phyloP scores from a whole-genome alignment of 2,797 vertebrate genomes.

The Pipistrellus pipistrellus region DNA sequence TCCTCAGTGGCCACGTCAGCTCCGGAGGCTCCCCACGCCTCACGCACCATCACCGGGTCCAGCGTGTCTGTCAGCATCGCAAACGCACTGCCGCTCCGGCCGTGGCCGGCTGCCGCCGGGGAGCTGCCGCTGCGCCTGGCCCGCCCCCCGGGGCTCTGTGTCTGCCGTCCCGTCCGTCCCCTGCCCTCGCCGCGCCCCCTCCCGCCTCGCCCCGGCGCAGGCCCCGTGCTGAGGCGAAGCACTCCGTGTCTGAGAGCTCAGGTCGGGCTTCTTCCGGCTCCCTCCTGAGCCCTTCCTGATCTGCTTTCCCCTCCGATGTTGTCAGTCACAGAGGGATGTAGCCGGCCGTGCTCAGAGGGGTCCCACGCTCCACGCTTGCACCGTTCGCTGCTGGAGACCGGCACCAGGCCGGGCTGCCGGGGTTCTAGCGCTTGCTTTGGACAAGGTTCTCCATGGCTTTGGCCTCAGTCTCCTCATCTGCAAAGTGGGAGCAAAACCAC shows the following conservation, averaged over 20 bases:
- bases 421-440: background rate
- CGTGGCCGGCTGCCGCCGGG: background rate
- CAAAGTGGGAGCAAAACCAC: constrained; percentile 30
- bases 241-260: no score
- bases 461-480: constrained; percentile 6
- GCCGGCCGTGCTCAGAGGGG: background rate
- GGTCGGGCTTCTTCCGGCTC: background rate
- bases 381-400: background rate
- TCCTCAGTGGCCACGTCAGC: background rate
- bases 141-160: background rate
- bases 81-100: background rate
- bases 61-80: background rate
- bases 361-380: background rate
- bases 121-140: background rate
- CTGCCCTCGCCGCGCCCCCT: background rate
- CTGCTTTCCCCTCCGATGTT: background rate
- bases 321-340: background rate
- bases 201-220: fast-evolving
- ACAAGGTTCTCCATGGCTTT: background rate
- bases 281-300: background rate
- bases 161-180: no score
- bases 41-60: background rate
- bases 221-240: background rate
- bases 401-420: background rate
- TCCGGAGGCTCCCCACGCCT: no score